Percentiles rank a stretch among this genome's conserved stretches.
Evolutionary conservation across 1,140 invertebrate species (phyloP).

Genomic region (Ceratitis capitata): DNA sequence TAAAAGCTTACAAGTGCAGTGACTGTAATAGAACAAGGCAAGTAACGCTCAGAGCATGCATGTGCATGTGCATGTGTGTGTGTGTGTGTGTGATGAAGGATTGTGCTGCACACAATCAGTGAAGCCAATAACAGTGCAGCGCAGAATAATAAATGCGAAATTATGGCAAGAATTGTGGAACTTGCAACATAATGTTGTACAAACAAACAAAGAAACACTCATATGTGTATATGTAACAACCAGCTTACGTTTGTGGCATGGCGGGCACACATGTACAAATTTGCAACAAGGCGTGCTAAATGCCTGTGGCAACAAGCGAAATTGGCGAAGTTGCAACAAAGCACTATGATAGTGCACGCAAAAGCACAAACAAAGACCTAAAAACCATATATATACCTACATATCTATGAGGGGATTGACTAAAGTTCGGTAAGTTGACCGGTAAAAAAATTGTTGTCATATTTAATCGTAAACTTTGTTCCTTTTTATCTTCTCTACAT

Average conservation of each 20-base stretch:
- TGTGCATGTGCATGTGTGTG: not conserved
- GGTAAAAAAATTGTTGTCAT: too few species aligned
- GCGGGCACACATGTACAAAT: not conserved
- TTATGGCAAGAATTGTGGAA: not conserved
- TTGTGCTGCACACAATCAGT: constrained; percentile 18
- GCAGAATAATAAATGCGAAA: not conserved
- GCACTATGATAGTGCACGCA: not conserved
- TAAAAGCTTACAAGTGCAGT: not conserved
- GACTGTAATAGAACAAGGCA: not conserved
- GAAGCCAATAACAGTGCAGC: not conserved
- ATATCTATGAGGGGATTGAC: too few species aligned
- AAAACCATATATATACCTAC: not conserved
- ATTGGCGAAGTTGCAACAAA: not conserved
- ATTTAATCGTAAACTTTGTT: too few species aligned
- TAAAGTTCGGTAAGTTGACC: too few species aligned
- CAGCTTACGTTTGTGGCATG: not conserved
- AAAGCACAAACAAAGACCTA: not conserved
- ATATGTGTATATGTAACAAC: not conserved
- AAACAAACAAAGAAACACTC: too few species aligned
- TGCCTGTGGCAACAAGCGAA: not conserved
- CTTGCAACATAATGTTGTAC: too few species aligned
- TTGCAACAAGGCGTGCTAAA: not conserved
- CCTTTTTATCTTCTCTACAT: too few species aligned
- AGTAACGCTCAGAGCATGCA: too few species aligned
- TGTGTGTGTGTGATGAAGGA: not conserved